phyloP scores from a whole-genome alignment of 2,888 invertebrate species.

The Rhagophthalmus giganteus region DNA sequence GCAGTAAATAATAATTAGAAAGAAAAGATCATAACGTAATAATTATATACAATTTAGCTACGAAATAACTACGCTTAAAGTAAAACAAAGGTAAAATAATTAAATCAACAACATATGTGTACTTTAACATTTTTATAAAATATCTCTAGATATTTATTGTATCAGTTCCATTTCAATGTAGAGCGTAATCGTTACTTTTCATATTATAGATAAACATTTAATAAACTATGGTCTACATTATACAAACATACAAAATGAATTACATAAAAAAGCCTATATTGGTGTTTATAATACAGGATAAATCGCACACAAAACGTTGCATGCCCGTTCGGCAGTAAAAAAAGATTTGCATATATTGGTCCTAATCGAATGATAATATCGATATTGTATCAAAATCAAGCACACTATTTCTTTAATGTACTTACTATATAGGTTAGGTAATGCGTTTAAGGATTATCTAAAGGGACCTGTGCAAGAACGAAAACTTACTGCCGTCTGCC shows the following conservation, averaged over 20 bases:
- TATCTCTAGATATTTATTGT: conserved; percentile 41
- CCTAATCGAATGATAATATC: conserved; percentile 25
- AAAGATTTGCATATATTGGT: conserved; percentile 31
- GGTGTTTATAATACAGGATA: conserved; percentile 38
- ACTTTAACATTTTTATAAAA: conserved; percentile 49
- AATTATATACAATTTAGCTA: too few species aligned
- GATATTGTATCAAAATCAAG: conserved; percentile 19
- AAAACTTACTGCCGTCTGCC: conserved; percentile 51
- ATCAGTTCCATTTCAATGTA: conserved; percentile 49
- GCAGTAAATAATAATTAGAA: too few species aligned
- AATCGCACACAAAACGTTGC: conserved; percentile 1
- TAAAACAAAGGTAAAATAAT: conserved; percentile 18
- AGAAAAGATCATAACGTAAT: too few species aligned
- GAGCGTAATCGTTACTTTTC: conserved; percentile 35
- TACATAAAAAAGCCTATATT: conserved; percentile 36
- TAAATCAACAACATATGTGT: conserved; percentile 50
- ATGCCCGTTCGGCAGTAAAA: conserved; percentile 20
- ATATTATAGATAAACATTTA: conserved; percentile 28
- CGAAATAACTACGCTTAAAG: too few species aligned
- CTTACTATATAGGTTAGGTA: conserved; percentile 1
- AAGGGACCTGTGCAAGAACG: conserved; percentile 4
- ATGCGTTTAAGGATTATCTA: conserved; percentile 5
- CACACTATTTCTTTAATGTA: conserved; percentile 12
- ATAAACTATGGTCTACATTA: conserved; percentile 40
- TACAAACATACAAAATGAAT: conserved; percentile 47